Conservation (phyloP, 2,113 vertebrate species). For the Elephantulus edwardii region DNA sequence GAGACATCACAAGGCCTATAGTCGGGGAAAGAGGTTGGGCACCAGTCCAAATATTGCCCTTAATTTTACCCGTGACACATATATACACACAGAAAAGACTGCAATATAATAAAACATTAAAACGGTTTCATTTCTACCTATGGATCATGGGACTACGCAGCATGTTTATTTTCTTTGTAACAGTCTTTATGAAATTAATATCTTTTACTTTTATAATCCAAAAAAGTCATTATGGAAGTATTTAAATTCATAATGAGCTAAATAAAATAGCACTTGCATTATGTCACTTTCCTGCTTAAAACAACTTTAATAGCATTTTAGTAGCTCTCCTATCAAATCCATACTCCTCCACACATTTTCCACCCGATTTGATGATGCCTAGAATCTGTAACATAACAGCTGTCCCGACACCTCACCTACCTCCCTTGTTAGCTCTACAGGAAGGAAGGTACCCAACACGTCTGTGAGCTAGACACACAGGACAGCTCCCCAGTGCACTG, state of each 20-base stretch:
- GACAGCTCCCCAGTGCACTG: fast-evolving
- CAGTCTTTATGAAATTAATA: conserved; percentile 4
- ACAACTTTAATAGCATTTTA: background rate
- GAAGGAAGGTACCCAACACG: fast-evolving
- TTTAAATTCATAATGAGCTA: conserved; percentile 31
- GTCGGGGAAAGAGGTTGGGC: background rate
- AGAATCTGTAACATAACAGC: background rate
- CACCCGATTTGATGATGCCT: background rate
- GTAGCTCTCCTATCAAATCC: background rate
- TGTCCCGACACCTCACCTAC: background rate
- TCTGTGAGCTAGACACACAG: too few species aligned
- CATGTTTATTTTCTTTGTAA: conserved; percentile 29
- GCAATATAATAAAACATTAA: background rate
- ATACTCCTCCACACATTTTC: background rate
- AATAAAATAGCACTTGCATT: conserved; percentile 39
- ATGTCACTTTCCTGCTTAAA: conserved; percentile 15
- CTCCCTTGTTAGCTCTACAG: background rate
- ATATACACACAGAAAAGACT: background rate
- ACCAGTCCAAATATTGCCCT: background rate
- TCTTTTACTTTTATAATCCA: conserved; percentile 28
- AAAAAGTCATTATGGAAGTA: background rate
- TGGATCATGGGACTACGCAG: background rate
- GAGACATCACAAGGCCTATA: background rate
- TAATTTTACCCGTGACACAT: background rate
- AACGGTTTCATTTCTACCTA: background rate